Evolutionary conservation across 53 echinoderm and acorn worm genomes (phyloP).

Genomic region (Zoroaster sp.): DNA sequence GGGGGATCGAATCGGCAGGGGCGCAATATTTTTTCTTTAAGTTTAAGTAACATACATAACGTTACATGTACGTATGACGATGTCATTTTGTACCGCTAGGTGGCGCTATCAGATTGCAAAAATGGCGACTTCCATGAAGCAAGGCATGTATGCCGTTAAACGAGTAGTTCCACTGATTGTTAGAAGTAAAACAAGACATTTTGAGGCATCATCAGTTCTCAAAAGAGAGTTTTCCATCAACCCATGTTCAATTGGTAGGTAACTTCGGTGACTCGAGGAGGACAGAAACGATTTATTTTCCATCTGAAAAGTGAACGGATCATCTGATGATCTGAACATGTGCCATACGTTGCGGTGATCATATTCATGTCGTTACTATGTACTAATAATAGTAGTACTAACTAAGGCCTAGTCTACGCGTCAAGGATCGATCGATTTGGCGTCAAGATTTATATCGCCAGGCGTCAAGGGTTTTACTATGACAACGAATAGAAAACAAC

Average conservation of each 20-base stretch:
- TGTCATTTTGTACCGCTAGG: not conserved
- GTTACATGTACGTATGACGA: not conserved
- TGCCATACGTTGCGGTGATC: too few species aligned
- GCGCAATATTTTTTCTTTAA: not conserved
- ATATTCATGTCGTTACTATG: too few species aligned
- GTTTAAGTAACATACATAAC: not conserved
- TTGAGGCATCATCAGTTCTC: not conserved
- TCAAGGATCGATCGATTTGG: too few species aligned
- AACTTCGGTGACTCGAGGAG: not conserved
- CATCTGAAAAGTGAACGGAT: too few species aligned
- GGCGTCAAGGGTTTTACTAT: too few species aligned
- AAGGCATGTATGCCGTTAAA: conserved; percentile 28
- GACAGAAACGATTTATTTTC: not conserved
- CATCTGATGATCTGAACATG: too few species aligned
- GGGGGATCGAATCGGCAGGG: too few species aligned
- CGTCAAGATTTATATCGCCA: too few species aligned
- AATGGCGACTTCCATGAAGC: conserved; percentile 46
- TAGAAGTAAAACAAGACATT: conserved; percentile 15
- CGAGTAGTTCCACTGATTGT: conserved; percentile 26
- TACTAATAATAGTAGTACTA: too few species aligned
- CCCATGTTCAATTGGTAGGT: not conserved
- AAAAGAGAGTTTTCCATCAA: not conserved
- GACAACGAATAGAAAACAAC: too few species aligned
- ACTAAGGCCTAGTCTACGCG: too few species aligned
- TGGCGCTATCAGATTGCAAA: not conserved